phyloP scores from a whole-genome alignment of 1,140 invertebrate species.

The Galendromus occidentalis region DNA sequence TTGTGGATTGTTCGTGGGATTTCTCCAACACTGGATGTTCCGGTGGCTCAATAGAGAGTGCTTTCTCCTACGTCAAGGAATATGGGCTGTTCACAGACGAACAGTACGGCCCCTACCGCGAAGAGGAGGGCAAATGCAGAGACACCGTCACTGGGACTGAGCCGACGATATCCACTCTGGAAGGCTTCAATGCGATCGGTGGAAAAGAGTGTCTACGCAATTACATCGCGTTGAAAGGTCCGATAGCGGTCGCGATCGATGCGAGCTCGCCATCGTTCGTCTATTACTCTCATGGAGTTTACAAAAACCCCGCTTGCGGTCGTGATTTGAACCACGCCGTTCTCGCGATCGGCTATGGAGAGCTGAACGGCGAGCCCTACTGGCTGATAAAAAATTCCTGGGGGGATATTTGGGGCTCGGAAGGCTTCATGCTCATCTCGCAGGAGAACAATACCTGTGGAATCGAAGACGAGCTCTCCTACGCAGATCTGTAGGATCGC shows the following conservation, averaged over 20 bases:
- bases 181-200: conserved; percentile 70
- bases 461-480: too few relatives aligned
- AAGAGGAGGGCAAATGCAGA: conserved; percentile 77
- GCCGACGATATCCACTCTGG: conserved; percentile 41
- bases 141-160: conserved; percentile 42
- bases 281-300: conserved; percentile 79
- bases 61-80: conserved; percentile 79
- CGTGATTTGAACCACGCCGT: too few relatives aligned
- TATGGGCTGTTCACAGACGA: conserved; percentile 50
- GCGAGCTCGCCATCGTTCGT: conserved; percentile 59
- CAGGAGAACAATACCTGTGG: too few relatives aligned
- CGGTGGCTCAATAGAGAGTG: conserved; percentile 64
- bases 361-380: too few relatives aligned
- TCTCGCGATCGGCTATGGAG: too few relatives aligned
- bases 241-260: conserved; percentile 78
- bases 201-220: conserved; percentile 55
- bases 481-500: too few relatives aligned
- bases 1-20: conserved; percentile 68
- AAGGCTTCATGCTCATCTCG: too few relatives aligned
- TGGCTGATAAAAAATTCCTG: too few relatives aligned
- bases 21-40: conserved; percentile 84
- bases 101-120: conserved; percentile 69
- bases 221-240: conserved; percentile 69
- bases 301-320: conserved; percentile 67
- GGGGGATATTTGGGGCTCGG: too few relatives aligned